Evolutionary conservation across 2,888 invertebrate species (phyloP), one percentile per base, ranked within the genome.

Genomic region (Tiliacea citrago): DNA sequence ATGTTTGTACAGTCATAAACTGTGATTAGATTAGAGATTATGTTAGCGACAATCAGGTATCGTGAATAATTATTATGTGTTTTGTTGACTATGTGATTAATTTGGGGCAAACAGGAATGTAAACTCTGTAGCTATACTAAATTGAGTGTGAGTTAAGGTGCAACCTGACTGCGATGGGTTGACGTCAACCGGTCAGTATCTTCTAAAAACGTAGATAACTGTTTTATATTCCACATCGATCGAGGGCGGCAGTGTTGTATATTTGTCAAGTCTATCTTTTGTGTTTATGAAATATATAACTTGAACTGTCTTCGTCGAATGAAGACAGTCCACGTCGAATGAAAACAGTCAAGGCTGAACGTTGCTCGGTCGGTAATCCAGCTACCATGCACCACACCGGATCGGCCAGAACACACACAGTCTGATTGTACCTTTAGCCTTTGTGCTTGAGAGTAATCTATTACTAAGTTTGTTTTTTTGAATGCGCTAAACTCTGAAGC

Each of bases 11-110:
- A 53, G 73, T 81, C 81, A 81, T 87, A 85, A 86, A 86, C 77
- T 79, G 80, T 79, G 87, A 87, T 87, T 72, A 82, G 73, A 82
- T 85, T 71, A 67, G 62, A 57, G 78, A 85, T 86, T 65, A 75
- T 58, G 79, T 82, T 68, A 16, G 47, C 60, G n/a, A 51, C 72
- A 68, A 78, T 81, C 73, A 81, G 78, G 81, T 84, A 70, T 66
- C 51, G 77, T 84, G 77, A 81, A 68, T 84, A 57, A 84, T 81
- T 84, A 84, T 82, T 77, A 81, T 81, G 77, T 77, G 68, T 73
- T 76, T 49, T 63, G 63, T 55, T 61, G 53, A 69, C 49, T 29
- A 69, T 47, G 68, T 84, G 57, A 76, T 76, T 76, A 81, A 76
- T 82, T 73, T 72, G 24, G 13, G 12, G 12, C 45, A 6, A n/a